Conservation (phyloP, 2,113 vertebrate species). For the Nettapus auritus region DNA sequence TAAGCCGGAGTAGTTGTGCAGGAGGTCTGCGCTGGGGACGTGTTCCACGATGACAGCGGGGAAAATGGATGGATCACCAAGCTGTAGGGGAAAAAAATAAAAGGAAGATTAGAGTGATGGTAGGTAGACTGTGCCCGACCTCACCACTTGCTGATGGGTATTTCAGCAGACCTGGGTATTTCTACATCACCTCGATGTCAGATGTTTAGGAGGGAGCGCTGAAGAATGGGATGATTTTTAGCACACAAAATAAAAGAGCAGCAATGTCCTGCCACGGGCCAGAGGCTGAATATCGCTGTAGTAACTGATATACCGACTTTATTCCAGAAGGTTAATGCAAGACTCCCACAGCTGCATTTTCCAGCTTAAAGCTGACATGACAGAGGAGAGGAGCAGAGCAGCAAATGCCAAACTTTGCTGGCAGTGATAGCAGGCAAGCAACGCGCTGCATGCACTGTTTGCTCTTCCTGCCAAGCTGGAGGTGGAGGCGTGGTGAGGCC, state of each 20-base stretch:
- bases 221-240: background rate
- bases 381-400: background rate
- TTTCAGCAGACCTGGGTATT: background rate
- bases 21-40: slow-evolving; percentile 88
- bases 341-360: background rate
- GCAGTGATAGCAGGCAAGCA: background rate
- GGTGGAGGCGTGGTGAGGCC: background rate
- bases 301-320: background rate
- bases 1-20: slow-evolving; percentile 87
- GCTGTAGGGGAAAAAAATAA: slow-evolving; percentile 66
- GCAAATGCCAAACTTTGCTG: background rate
- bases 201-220: background rate
- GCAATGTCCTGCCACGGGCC: background rate
- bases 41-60: slow-evolving; percentile 94
- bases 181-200: background rate
- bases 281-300: background rate
- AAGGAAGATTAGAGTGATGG: background rate
- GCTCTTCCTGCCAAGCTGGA: background rate
- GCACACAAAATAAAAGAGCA: background rate
- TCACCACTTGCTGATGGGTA: background rate
- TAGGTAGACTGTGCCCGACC: background rate
- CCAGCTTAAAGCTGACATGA: background rate
- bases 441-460: background rate
- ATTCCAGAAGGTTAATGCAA: background rate
- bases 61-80: slow-evolving; percentile 86